These are phyloP conservation scores for Cheirogaleus medius DNA, from an alignment of 2,113 vertebrate species.

Conservation along the genomic window DNA sequence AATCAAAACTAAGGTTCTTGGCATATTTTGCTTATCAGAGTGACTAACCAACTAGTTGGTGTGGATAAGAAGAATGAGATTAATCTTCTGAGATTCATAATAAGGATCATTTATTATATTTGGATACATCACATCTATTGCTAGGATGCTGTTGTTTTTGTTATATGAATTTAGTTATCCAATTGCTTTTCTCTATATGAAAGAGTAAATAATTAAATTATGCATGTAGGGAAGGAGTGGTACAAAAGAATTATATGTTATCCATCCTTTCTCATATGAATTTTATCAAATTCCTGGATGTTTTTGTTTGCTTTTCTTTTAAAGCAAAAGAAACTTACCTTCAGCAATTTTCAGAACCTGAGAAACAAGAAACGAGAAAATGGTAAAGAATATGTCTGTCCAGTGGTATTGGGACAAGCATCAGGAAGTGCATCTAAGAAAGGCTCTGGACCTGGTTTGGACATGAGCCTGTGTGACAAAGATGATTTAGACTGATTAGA, in stretches of 20 bases:
- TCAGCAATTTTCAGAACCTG: slow-evolving; percentile 93
- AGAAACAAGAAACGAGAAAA: slow-evolving; percentile 97
- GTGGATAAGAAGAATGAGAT: background rate
- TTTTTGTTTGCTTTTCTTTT: slow-evolving; percentile 51
- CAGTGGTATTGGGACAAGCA: slow-evolving; percentile 95
- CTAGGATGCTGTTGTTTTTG: background rate
- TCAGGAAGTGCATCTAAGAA: slow-evolving; percentile 91
- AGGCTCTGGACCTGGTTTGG: slow-evolving; percentile 87
- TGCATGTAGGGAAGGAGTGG: background rate
- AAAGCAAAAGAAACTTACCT: slow-evolving; percentile 94
- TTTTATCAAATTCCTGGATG: background rate
- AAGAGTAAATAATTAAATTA: background rate
- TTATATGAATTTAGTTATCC: background rate
- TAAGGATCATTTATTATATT: background rate
- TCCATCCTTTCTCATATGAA: background rate
- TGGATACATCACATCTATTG: background rate
- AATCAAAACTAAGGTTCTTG: background rate
- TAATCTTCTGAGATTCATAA: background rate
- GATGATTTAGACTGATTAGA: slow-evolving; percentile 96
- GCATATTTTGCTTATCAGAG: background rate
- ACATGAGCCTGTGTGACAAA: slow-evolving; percentile 92
- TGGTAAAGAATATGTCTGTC: slow-evolving; percentile 96
- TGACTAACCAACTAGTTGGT: background rate
- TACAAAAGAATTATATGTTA: background rate
- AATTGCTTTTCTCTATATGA: background rate